Evolutionary conservation across 2,888 invertebrate species (phyloP), one percentile per base, ranked within the genome.

Genomic region (Drosophila trichaetosa): DNA sequence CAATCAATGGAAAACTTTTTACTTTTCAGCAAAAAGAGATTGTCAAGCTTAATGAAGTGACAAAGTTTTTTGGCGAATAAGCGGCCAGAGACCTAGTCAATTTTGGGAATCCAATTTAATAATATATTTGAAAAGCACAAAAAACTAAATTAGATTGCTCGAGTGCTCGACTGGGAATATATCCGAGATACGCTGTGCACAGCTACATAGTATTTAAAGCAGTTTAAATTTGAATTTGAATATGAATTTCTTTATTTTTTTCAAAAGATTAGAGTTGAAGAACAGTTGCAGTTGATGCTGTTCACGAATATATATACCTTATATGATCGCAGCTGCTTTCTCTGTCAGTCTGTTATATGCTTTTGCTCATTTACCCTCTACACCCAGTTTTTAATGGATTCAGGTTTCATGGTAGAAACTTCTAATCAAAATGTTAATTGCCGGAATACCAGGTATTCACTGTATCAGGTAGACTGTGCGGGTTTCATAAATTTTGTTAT

Each of bases 1-100:
- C 42, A 77, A 71, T 51, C 58, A 65, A 58, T 51, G 53, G 24
- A 11, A 48, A 58, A 80, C 68, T 61, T 73, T 54, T 77, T 5
- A 64, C 49, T 40, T 54, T 67, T 54, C 38, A 34, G n/a, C 2
- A 29, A 52, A n/a, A 38, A 0, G 0, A 64, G 36, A 49, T 18
- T 64, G n/a, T 8, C 11, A 40, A 54, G 24, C 49, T 33, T n/a
- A 40, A 3, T 24, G 3, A 67, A 69, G 10, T 54, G 48, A 8
- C n/a, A 69, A 56, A 67, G 36, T 48, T 69, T 46, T n/a, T 13
- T 10, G 5, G 6, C 2, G 1, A 18, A 34, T 34, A 34, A 42
- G n/a, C 27, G 54, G 34, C 27, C 36, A 24, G 16, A 46, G 4
- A 16, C 16, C 16, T 18, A 18, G 18, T 36, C 34, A 24, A 1